Conservation (phyloP, 2,888 invertebrate genomes). For the Napeogenes sylphis region DNA sequence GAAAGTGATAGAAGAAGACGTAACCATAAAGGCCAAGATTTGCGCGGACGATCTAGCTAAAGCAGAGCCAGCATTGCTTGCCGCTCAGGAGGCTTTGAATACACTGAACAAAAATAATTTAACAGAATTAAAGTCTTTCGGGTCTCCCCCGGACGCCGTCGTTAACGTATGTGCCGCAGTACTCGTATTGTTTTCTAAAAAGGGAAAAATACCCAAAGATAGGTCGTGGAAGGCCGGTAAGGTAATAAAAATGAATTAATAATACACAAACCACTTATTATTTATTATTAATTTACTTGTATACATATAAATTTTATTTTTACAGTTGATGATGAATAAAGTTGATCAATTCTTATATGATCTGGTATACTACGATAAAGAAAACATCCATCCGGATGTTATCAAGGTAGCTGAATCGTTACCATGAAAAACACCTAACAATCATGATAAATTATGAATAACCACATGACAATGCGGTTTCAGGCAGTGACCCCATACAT, state of each 20-base stretch:
- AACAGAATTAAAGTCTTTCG: slow-evolving; percentile 96
- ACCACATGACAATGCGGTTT: neutral
- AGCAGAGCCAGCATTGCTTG: slow-evolving; percentile 93
- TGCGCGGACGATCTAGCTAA: slow-evolving; percentile 93
- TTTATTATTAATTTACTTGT: neutral
- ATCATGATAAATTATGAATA: neutral
- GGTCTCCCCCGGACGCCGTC: slow-evolving; percentile 92
- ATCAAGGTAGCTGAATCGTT: slow-evolving; percentile 80
- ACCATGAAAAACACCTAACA: no score
- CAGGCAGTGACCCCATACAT: slow-evolving; percentile 78
- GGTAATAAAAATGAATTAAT: slow-evolving; percentile 43
- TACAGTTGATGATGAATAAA: slow-evolving; percentile 88
- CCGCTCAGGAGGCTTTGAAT: slow-evolving; percentile 93
- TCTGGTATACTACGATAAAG: slow-evolving; percentile 93
- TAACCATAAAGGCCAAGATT: slow-evolving; percentile 88
- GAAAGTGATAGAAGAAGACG: slow-evolving; percentile 91
- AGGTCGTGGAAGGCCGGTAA: slow-evolving; percentile 95
- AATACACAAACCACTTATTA: neutral
- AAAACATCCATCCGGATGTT: slow-evolving; percentile 92
- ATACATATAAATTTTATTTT: no score
- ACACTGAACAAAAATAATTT: slow-evolving; percentile 95
- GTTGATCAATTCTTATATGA: slow-evolving; percentile 91
- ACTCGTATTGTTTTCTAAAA: slow-evolving; percentile 88
- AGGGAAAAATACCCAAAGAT: slow-evolving; percentile 93
- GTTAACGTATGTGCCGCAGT: slow-evolving; percentile 92